A percentile compares a stretch with the other conserved stretches of the same genome.
These are phyloP conservation scores for Xylophagus ater DNA, from an alignment of 2,888 invertebrate species.

Conservation along the genomic window DNA sequence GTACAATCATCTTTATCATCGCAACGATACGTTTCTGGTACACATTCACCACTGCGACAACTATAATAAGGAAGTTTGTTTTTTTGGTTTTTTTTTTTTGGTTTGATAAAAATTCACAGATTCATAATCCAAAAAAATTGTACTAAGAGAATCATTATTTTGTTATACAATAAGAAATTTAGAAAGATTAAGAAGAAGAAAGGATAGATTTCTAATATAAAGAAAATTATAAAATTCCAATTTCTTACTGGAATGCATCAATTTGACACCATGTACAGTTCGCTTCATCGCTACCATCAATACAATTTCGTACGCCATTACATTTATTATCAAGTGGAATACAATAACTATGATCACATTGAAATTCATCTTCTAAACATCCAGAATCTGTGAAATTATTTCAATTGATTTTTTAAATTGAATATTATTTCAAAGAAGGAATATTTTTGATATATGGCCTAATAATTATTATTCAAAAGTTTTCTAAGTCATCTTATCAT, in stretches of 20 bases:
- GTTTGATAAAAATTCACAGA: not conserved
- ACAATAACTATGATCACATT: slow-evolving; percentile 51
- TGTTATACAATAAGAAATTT: not conserved
- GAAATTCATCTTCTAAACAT: slow-evolving; percentile 41
- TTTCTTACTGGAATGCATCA: slow-evolving; percentile 37
- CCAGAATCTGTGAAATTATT: slow-evolving; percentile 30
- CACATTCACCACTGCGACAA: slow-evolving; percentile 53
- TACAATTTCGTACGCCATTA: slow-evolving; percentile 42
- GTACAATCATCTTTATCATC: slow-evolving; percentile 44
- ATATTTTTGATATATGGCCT: no score
- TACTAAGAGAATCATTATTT: not conserved
- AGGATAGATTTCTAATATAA: slow-evolving; percentile 7
- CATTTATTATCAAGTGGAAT: slow-evolving; percentile 45
- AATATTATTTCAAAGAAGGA: no score
- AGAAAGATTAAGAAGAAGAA: slow-evolving; percentile 13
- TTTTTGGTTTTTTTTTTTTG: not conserved
- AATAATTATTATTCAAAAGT: no score
- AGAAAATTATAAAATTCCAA: slow-evolving; percentile 8
- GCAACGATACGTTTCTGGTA: slow-evolving; percentile 47
- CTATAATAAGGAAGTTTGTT: slow-evolving; percentile 20
- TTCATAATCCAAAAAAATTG: not conserved
- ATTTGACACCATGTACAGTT: slow-evolving; percentile 37
- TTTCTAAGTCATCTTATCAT: no score
- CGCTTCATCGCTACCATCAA: slow-evolving; percentile 44
- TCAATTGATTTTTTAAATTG: no score